Evolutionary conservation across 2,113 vertebrate genomes (phyloP).

Genomic region (Poecile atricapillus): DNA sequence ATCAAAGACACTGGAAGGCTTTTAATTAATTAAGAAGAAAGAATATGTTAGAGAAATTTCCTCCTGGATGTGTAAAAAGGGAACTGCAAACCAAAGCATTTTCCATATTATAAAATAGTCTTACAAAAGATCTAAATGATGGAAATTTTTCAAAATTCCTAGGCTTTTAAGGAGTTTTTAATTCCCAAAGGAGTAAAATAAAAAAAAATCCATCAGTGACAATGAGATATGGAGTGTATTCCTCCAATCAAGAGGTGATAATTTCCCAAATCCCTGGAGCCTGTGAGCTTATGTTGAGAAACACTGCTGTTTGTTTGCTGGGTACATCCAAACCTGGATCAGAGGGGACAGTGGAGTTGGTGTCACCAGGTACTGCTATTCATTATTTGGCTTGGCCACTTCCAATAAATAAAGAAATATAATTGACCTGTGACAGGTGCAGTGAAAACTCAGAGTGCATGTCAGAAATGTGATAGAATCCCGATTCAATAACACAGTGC

Average conservation of each 20-base stretch:
- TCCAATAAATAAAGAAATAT: not conserved
- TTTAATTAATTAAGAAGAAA: conserved; percentile 60
- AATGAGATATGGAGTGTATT: not conserved
- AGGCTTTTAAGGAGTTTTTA: not conserved
- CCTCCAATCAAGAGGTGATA: not conserved
- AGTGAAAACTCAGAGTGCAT: not conserved
- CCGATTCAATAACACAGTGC: rapidly evolving
- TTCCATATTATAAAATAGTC: not conserved
- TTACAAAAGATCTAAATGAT: conserved; percentile 27
- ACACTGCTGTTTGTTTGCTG: not conserved
- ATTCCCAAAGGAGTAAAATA: not conserved
- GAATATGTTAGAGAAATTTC: not conserved
- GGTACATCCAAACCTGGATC: not conserved
- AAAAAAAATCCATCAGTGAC: not conserved
- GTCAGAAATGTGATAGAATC: not conserved
- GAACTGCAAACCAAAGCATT: not conserved
- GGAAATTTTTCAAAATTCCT: not conserved
- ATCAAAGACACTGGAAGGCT: not conserved
- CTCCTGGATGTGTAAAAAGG: not conserved
- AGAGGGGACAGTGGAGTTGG: not conserved
- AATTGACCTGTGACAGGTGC: not conserved
- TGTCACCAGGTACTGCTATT: not conserved
- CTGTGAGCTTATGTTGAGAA: not conserved
- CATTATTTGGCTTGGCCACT: not conserved
- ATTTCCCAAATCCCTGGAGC: not conserved